Evolutionary conservation across 2,113 vertebrate species (phyloP).

Genomic region (Oncorhynchus gorbuscha): DNA sequence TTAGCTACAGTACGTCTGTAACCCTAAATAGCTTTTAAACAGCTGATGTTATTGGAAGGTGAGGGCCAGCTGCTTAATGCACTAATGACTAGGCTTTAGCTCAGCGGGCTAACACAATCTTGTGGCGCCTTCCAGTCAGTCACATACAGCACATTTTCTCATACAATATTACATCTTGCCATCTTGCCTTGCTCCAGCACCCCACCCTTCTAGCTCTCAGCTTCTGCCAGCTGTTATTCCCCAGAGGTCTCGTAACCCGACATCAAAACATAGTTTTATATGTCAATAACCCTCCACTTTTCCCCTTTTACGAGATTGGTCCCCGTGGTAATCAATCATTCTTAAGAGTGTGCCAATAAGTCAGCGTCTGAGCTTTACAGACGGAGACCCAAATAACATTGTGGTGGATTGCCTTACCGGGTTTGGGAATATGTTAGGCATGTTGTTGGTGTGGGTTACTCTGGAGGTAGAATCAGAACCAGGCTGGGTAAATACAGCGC

Average conservation of each 20-base stretch:
- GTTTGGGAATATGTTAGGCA: constrained; percentile 50
- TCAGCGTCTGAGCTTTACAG: constrained; percentile 47
- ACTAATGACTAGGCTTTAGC: neutral
- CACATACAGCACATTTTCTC: constrained; percentile 48
- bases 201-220: constrained; percentile 9
- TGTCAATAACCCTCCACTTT: constrained; percentile 59
- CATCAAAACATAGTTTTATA: constrained; percentile 65
- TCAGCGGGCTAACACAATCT: too few relatives aligned
- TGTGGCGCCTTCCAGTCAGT: neutral
- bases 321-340: constrained; percentile 67
- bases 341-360: constrained; percentile 67
- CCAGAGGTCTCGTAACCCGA: constrained; percentile 55
- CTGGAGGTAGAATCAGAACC: constrained; percentile 56
- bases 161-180: constrained; percentile 42
- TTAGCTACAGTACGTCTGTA: neutral
- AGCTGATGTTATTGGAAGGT: constrained; percentile 72
- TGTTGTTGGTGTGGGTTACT: constrained; percentile 63
- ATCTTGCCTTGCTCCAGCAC: constrained; percentile 44
- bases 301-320: constrained; percentile 27
- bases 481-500: constrained; percentile 66
- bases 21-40: constrained; percentile 55
- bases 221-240: constrained; percentile 60
- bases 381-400: constrained; percentile 59
- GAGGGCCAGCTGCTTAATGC: constrained; percentile 39
- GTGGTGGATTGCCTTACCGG: constrained; percentile 53